Base-by-base conservation (phyloP, 2,888 invertebrate species). In the Brachypterus glaber region DNA sequence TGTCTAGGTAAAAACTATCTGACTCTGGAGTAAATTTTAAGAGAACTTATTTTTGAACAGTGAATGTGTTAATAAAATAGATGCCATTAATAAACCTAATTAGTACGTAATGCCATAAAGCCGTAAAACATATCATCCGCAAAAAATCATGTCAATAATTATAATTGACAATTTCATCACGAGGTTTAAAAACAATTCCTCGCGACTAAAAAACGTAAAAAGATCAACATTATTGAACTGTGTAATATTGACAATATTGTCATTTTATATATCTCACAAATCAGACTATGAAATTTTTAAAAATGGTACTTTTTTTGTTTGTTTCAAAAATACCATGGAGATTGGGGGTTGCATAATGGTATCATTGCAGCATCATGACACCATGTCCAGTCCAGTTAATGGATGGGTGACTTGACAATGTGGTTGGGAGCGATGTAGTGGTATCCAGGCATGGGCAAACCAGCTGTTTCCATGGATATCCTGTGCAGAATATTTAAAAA, bases 391-490 rank as follows among this genome's bases (percentile, higher is more conserved):
- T 53, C 57, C 62, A 64, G 60, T 60, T 84, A 88, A 74, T 89
- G 88, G 66, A 89, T 88, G 62, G 88, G 86, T 53, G 89, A 84
- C 72, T 89, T 89, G 61, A 89, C 87, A 67, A 89, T 89, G 73
- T 89, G 86, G 71, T 88, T 89, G 52, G 89, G 89, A 54, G 88
- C 82, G 70, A 90, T 84, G 76, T 88, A 89, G 69, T 88, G 89
- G 72, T 88, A 89, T 54, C 88, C 86, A 46, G 86, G 84, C 73
- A 89, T 80, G 59, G 88, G 87, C 71, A 90, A 76, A 47, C 89
- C 88, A 54, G 90, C 87, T 39, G 90, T 90, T 75, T 91, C 90
- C 87, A 90, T 87, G 44, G 89, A 86, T 84, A 91, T 89, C 79
- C 91, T 91, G 49, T 16, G 14, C 40, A 47, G 45, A 45, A 3